phyloP scores from a whole-genome alignment of 1,140 invertebrate genomes.

The Drosophila varians region DNA sequence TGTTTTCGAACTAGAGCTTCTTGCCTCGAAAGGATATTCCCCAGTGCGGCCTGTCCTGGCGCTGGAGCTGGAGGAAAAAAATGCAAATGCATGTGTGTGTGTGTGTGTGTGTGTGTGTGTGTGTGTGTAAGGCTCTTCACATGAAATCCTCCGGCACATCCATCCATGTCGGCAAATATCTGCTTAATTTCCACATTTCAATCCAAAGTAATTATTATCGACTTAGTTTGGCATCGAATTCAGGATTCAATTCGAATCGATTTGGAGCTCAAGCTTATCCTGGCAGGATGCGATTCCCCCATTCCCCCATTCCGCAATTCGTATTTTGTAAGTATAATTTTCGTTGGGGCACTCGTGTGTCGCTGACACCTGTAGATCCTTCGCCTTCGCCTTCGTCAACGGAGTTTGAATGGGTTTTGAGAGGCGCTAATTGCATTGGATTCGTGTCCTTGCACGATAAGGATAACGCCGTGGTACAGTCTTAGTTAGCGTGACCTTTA shows the following conservation, averaged over 20 bases:
- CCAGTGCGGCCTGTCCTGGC: background rate
- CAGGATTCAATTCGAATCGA: background rate
- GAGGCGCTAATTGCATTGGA: background rate
- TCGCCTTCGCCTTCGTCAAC: background rate
- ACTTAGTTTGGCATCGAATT: conserved; percentile 19
- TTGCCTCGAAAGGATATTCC: background rate
- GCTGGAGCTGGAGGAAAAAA: background rate
- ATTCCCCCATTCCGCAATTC: too few relatives aligned
- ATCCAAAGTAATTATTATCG: conserved; percentile 58
- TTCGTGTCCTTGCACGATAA: background rate
- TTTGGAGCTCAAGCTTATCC: background rate
- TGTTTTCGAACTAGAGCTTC: background rate
- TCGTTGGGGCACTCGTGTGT: background rate
- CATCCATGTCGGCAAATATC: conserved; percentile 13
- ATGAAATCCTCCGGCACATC: conserved; percentile 1
- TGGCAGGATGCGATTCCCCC: background rate
- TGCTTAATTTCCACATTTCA: conserved; percentile 16
- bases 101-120: background rate
- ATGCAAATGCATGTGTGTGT: conserved; percentile 13
- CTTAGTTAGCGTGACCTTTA: too few relatives aligned
- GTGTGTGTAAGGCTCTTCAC: background rate
- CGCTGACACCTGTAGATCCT: conserved; percentile 2
- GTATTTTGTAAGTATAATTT: background rate
- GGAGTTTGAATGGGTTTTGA: background rate
- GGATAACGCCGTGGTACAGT: background rate